Evolutionary conservation across 2,888 invertebrate species (phyloP), one percentile per base, ranked within the genome.

Genomic region (Calameuta idolon): DNA sequence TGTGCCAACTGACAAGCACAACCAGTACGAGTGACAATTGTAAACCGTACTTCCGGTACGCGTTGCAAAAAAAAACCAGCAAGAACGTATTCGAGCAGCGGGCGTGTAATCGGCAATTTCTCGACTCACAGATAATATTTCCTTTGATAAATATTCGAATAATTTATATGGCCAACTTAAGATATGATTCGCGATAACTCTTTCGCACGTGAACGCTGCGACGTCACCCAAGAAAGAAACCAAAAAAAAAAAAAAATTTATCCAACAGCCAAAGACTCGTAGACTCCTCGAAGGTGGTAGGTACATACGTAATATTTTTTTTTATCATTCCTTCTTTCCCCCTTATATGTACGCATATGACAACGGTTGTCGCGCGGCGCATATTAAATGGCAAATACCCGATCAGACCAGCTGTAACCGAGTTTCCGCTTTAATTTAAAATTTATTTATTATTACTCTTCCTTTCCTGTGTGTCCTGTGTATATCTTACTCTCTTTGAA

Each of bases 331-430:
- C 12, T 75, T 69, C 12, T n/a, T 15, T n/a, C 55, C 82, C 79
- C 15, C 23, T 23, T 9, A 23, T 55, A 55, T 55, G n/a, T n/a
- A n/a, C n/a, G 55, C 55, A 9, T 55, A 23, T 23, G 55, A 55
- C 23, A 55, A 55, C 55, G 55, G 55, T 55, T 55, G 9, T 55
- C 55, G 55, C 55, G 55, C 55, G 55, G 9, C 55, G 55, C 55
- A 23, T 23, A 2, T 85, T 83, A 84, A 77, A 85, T 76, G 75
- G 71, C 83, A 79, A 84, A 23, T 81, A 86, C 84, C 82, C 86
- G 86, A 87, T 86, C 90, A 90, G 90, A 88, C 90, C 90, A 90
- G 90, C 90, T 90, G 90, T 83, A 89, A 88, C 87, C 89, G 89
- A 89, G 88, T 87, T 81, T 86, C 83, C 23, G 23, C 55, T 23